phyloP scores from a whole-genome alignment of 2,888 invertebrate species.

The Siphonodentalium dalli region DNA sequence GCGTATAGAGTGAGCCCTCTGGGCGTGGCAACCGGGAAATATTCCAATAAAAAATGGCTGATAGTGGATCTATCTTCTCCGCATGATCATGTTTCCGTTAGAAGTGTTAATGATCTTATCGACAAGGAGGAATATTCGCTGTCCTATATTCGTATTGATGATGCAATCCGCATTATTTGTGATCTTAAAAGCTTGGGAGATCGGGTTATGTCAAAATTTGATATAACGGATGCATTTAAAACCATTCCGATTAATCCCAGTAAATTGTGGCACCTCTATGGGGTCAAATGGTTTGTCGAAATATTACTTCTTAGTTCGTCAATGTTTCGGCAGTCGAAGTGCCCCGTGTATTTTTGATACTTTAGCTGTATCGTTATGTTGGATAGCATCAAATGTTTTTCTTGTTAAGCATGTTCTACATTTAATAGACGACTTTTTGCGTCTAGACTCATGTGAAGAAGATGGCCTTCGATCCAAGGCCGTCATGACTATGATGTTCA shows the following conservation, averaged over 20 bases:
- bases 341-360: conserved; percentile 23
- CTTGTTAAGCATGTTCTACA: conserved; percentile 17
- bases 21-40: conserved; percentile 26
- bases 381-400: conserved; percentile 26
- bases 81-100: conserved; percentile 18
- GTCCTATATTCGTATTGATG: conserved; percentile 28
- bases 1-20: conserved; percentile 23
- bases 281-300: conserved; percentile 24
- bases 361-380: conserved; percentile 20
- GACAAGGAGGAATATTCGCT: conserved; percentile 24
- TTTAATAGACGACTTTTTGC: conserved; percentile 28
- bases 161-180: conserved; percentile 27
- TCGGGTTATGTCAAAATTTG: conserved; percentile 22
- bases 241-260: conserved; percentile 16
- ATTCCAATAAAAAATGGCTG: conserved; percentile 25
- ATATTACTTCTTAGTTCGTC: conserved; percentile 20
- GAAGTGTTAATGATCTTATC: conserved; percentile 30
- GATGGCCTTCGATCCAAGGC: conserved; percentile 24
- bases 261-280: conserved; percentile 16
- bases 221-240: conserved; percentile 30
- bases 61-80: conserved; percentile 32
- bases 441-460: conserved; percentile 8
- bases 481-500: conserved; percentile 17
- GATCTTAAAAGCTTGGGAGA: conserved; percentile 5
- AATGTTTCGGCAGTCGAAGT: conserved; percentile 26